Evolutionary conservation across 2,888 invertebrate genomes (phyloP).

Genomic region (Cryptus viduatorius): DNA sequence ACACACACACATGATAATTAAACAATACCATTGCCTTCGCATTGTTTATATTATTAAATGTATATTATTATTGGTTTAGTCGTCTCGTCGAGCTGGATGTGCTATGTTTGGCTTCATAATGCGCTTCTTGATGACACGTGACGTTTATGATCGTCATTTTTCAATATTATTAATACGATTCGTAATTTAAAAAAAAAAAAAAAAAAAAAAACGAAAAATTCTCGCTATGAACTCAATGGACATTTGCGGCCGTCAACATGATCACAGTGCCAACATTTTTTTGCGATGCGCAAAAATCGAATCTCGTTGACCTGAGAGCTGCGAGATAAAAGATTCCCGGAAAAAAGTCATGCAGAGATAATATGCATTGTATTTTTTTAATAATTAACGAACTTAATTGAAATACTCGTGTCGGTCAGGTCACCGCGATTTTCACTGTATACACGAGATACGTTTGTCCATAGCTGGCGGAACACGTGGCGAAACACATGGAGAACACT

Average conservation of each 20-base stretch:
- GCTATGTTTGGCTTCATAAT: conserved; percentile 81
- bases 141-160: conserved; percentile 73
- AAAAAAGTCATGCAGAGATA: background rate
- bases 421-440: conserved; percentile 79
- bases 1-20: conserved; percentile 81
- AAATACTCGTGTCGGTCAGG: conserved; percentile 72
- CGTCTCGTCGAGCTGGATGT: conserved; percentile 80
- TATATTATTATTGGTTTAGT: conserved; percentile 74
- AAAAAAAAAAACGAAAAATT: background rate
- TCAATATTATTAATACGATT: conserved; percentile 28
- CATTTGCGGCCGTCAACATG: conserved; percentile 51
- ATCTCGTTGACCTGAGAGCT: conserved; percentile 77
- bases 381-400: background rate
- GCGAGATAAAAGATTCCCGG: conserved; percentile 28
- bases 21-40: conserved; percentile 24
- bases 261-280: conserved; percentile 55
- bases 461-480: conserved; percentile 83
- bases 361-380: background rate
- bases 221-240: conserved; percentile 2
- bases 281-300: conserved; percentile 68
- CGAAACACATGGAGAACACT: conserved; percentile 82
- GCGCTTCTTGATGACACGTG: conserved; percentile 74
- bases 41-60: conserved; percentile 57
- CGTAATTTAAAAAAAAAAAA: conserved; percentile 17
- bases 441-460: conserved; percentile 80